Conservation (phyloP, 2,888 invertebrate genomes). For the Netelia melanura region DNA sequence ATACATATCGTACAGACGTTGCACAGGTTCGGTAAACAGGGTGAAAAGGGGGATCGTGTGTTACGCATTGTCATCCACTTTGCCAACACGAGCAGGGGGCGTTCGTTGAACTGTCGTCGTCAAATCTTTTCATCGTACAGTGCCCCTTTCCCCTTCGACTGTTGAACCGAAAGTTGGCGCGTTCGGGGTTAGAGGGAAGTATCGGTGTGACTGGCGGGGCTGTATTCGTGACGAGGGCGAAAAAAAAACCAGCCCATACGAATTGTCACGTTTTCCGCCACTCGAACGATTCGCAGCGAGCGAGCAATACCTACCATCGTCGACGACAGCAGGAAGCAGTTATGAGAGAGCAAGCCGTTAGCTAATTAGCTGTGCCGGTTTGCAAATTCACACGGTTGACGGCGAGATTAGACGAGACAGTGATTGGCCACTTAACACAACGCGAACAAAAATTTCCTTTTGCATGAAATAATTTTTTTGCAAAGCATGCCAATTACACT, state of each 20-base stretch:
- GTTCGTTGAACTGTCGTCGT: constrained; percentile 48
- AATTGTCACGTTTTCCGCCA: constrained; percentile 45
- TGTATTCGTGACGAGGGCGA: constrained; percentile 30
- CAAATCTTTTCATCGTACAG: constrained; percentile 32
- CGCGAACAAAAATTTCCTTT: too few species aligned
- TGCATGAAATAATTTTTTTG: too few species aligned
- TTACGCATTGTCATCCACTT: constrained; percentile 53
- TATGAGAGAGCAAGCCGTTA: constrained; percentile 19
- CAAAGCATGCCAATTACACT: too few species aligned
- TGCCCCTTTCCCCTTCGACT: background rate
- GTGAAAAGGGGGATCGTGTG: constrained; percentile 35
- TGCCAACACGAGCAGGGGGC: background rate
- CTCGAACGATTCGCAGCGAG: constrained; percentile 35
- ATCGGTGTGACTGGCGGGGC: background rate
- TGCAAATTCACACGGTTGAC: too few species aligned
- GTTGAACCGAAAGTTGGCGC: constrained; percentile 16
- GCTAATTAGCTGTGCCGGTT: background rate
- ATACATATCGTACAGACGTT: background rate
- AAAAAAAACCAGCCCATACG: constrained; percentile 18
- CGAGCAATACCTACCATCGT: background rate
- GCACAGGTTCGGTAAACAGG: constrained; percentile 49
- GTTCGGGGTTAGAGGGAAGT: background rate
- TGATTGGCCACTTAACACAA: too few species aligned
- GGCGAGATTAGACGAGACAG: too few species aligned
- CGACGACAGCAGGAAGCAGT: constrained; percentile 42